These are phyloP conservation scores for Leucophenga varia DNA, from an alignment of 1,140 invertebrate genomes.

Conservation along the genomic window DNA sequence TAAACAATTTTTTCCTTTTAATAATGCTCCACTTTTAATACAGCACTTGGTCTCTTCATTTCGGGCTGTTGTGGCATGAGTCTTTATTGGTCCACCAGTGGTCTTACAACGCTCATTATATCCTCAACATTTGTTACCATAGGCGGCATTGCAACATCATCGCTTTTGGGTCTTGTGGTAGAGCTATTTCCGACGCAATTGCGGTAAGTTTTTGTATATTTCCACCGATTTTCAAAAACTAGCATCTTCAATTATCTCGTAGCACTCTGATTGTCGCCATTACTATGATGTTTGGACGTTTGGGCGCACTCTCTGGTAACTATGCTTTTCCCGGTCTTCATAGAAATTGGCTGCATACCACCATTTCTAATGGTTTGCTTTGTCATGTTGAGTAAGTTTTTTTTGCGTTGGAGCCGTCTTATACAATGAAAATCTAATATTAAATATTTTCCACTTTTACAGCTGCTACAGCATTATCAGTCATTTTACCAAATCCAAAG, in stretches of 20 bases:
- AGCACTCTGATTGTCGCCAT: slow-evolving; percentile 45
- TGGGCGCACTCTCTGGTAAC: slow-evolving; percentile 48
- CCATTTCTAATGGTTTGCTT: slow-evolving; percentile 47
- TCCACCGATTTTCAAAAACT: too few relatives aligned
- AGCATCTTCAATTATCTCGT: neutral
- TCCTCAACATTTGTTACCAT: slow-evolving; percentile 41
- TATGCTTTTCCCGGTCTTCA: slow-evolving; percentile 42
- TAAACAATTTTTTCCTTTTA: neutral
- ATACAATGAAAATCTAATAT: neutral
- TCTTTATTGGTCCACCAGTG: slow-evolving; percentile 58
- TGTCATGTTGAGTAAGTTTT: slow-evolving; percentile 38
- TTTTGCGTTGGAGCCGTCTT: neutral
- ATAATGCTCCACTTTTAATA: too few relatives aligned
- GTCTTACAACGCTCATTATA: slow-evolving; percentile 42
- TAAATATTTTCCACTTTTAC: slow-evolving; percentile 8
- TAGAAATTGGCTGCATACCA: slow-evolving; percentile 47
- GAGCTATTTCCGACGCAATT: slow-evolving; percentile 47
- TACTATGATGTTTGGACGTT: slow-evolving; percentile 49
- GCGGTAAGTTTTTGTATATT: slow-evolving; percentile 27
- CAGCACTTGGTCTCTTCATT: slow-evolving; percentile 53
- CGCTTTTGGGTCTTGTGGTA: slow-evolving; percentile 41
- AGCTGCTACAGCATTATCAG: slow-evolving; percentile 31
- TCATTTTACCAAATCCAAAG: slow-evolving; percentile 34
- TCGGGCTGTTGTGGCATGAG: slow-evolving; percentile 46
- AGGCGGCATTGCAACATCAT: slow-evolving; percentile 38